Conservation (phyloP, 2,797 vertebrate species). For the Mormyrops attenuatus region DNA sequence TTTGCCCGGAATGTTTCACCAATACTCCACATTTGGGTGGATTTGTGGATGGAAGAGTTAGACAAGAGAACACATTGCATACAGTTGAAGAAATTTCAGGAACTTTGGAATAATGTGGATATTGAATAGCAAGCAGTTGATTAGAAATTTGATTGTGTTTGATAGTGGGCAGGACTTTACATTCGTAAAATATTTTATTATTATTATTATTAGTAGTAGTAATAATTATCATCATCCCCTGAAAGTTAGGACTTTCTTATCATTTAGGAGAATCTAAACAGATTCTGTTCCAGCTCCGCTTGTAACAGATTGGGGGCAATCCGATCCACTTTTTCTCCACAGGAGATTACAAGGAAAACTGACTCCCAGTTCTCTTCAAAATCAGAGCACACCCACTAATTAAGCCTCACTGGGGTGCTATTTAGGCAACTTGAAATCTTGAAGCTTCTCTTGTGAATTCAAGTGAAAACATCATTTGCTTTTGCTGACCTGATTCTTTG, state of each 20-base stretch:
- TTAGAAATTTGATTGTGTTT: not conserved
- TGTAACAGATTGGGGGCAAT: not conserved
- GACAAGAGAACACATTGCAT: not conserved
- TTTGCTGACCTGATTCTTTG: not conserved
- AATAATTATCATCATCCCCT: not conserved
- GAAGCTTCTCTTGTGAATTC: conserved; percentile 8
- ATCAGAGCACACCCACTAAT: conserved; percentile 4
- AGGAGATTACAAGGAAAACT: conserved; percentile 5
- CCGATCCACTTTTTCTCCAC: not conserved
- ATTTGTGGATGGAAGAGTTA: not conserved
- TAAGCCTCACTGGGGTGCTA: conserved; percentile 3
- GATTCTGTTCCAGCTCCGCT: not conserved
- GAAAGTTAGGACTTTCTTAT: not conserved
- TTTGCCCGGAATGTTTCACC: not conserved
- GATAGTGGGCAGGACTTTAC: not conserved
- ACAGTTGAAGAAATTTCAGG: not conserved
- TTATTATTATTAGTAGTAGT: not conserved
- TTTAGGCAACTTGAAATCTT: conserved; percentile 5
- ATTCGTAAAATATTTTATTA: not conserved
- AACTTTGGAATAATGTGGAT: not conserved
- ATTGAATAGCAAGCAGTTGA: not conserved
- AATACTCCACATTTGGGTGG: not conserved
- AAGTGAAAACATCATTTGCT: not conserved
- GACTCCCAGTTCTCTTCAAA: conserved; percentile 6
- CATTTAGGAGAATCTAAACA: conserved; percentile 4